A percentile compares a stretch with the other conserved stretches of the same genome.
Conservation (phyloP, 2,888 invertebrate species). For the Escarpia spicata region DNA sequence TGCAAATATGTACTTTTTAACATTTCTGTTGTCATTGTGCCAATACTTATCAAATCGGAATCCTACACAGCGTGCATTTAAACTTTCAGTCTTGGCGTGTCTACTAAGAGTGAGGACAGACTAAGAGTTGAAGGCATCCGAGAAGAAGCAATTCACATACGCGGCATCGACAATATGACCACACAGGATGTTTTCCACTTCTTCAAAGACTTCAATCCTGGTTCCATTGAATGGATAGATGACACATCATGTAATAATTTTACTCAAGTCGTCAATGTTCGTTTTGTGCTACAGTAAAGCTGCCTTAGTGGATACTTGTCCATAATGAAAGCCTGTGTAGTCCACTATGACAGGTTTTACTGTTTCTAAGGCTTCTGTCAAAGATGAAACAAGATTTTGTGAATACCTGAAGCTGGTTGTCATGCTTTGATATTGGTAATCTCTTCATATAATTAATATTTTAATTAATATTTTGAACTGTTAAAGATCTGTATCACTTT, state of each 20-base stretch:
- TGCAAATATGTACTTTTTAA: no score
- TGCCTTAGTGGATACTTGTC: no score
- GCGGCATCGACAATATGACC: conserved; percentile 79
- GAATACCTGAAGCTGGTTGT: background rate
- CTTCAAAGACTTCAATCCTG: conserved; percentile 80
- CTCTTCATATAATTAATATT: background rate
- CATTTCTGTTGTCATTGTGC: no score
- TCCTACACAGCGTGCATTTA: background rate
- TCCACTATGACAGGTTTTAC: background rate
- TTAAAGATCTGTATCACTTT: no score
- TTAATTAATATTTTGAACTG: background rate
- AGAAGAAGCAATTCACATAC: conserved; percentile 77
- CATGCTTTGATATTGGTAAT: background rate
- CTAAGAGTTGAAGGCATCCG: conserved; percentile 43
- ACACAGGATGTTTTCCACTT: conserved; percentile 83
- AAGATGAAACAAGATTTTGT: background rate
- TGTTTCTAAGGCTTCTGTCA: background rate
- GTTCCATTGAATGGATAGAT: conserved; percentile 83
- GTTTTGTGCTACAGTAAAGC: no score
- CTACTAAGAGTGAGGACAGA: conserved; percentile 6
- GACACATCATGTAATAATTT: conserved; percentile 74
- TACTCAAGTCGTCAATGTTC: background rate
- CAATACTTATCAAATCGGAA: no score
- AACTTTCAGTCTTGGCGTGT: conserved; percentile 20
- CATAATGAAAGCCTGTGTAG: no score